Evolutionary conservation across 2,113 vertebrate genomes (phyloP).

Genomic region (Leucoraja erinaceus): DNA sequence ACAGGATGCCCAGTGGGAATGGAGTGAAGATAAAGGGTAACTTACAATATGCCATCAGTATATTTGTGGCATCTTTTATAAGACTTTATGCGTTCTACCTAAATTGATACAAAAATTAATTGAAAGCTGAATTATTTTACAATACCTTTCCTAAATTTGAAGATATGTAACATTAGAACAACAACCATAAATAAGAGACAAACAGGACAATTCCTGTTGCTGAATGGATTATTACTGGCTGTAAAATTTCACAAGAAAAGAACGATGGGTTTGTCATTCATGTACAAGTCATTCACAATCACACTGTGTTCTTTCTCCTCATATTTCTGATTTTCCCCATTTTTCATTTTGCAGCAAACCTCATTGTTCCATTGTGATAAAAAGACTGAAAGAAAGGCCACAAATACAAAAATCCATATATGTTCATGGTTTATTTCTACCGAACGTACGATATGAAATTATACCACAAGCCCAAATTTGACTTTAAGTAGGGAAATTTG

Average conservation of each 20-base stretch:
- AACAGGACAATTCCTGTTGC: background rate
- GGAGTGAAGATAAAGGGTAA: background rate
- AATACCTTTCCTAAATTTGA: background rate
- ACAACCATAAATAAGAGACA: background rate
- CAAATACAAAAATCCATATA: background rate
- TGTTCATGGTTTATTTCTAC: background rate
- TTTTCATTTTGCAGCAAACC: background rate
- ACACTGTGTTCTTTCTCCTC: background rate
- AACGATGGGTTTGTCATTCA: background rate
- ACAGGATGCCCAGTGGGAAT: background rate
- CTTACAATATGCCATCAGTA: background rate
- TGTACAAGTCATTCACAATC: background rate
- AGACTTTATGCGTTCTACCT: background rate
- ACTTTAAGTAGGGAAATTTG: too few species aligned
- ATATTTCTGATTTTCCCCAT: background rate
- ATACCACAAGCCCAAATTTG: too few species aligned
- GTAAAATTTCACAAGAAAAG: background rate
- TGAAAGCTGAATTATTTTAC: background rate
- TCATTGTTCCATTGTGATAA: background rate
- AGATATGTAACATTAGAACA: background rate
- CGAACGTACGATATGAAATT: too few species aligned
- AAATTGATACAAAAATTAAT: background rate
- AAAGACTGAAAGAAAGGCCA: background rate
- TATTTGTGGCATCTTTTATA: background rate
- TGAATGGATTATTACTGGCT: background rate